These are phyloP conservation scores for Ianthella basta DNA, from an alignment of 37 sponge, comb jelly and placozoan species.

Conservation along the genomic window DNA sequence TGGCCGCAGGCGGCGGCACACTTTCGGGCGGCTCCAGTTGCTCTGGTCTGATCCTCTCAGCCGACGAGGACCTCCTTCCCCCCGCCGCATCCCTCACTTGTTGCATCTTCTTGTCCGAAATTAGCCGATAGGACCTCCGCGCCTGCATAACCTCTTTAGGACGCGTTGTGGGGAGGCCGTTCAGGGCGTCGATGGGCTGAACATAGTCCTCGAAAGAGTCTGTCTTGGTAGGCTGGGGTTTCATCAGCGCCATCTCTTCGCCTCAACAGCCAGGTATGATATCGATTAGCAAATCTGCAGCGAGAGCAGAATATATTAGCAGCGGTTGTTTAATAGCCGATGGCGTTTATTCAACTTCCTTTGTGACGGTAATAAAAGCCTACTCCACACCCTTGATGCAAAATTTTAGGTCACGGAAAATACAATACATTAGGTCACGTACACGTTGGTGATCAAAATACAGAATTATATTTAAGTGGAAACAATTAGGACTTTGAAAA, in stretches of 20 bases:
- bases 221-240: neutral
- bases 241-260: neutral
- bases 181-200: constrained; percentile 27
- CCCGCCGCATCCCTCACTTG: neutral
- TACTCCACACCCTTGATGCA: too few species aligned
- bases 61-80: constrained; percentile 11
- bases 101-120: constrained; percentile 26
- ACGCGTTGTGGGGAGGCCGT: neutral
- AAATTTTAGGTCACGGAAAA: too few species aligned
- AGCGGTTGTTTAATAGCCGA: too few species aligned
- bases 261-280: too few species aligned
- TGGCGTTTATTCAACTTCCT: too few species aligned
- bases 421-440: neutral
- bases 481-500: neutral
- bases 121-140: constrained; percentile 1
- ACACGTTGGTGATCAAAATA: too few species aligned
- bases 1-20: neutral
- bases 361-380: too few species aligned
- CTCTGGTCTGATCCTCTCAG: neutral
- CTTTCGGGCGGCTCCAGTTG: neutral
- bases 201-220: neutral
- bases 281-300: too few species aligned
- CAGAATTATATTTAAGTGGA: too few species aligned
- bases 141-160: too few species aligned
- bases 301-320: neutral